These are phyloP conservation scores for Sitobion miscanthi DNA, from an alignment of 1,140 invertebrate species.

Conservation along the genomic window DNA sequence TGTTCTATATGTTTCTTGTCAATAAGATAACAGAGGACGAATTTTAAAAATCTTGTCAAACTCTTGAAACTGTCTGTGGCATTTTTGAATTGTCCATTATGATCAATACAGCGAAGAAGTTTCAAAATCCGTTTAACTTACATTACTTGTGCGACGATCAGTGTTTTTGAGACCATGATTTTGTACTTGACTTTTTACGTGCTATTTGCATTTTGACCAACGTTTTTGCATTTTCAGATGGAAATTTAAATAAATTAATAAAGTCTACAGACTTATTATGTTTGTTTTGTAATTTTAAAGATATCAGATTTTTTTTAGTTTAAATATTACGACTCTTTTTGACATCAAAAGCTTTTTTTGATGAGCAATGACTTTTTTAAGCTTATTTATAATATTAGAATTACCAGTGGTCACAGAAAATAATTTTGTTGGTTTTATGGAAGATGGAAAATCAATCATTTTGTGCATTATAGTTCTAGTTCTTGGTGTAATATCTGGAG, in stretches of 20 bases:
- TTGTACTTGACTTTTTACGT: neutral
- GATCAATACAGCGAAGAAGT: too few relatives aligned
- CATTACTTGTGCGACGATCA: too few relatives aligned
- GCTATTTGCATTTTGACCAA: neutral
- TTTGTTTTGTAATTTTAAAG: neutral
- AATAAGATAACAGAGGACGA: too few relatives aligned
- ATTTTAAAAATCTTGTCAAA: too few relatives aligned
- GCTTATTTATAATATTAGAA: too few relatives aligned
- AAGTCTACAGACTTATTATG: slow-evolving; percentile 10
- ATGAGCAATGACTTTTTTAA: neutral
- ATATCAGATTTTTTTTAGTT: neutral
- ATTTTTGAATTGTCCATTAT: too few relatives aligned
- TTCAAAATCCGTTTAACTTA: too few relatives aligned
- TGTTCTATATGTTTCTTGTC: too few relatives aligned
- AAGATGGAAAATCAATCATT: slow-evolving; percentile 24
- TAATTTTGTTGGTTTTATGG: slow-evolving; percentile 6
- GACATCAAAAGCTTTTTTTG: neutral
- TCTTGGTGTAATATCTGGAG: neutral
- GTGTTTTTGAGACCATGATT: neutral
- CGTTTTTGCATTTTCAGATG: neutral
- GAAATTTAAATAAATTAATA: slow-evolving; percentile 15
- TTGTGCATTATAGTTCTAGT: slow-evolving; percentile 15
- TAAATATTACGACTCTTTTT: neutral
- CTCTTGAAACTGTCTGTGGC: too few relatives aligned
- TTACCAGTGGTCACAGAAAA: too few relatives aligned